Base-by-base conservation (phyloP, 2,888 invertebrate genomes). In the Cephus nigrinus region DNA sequence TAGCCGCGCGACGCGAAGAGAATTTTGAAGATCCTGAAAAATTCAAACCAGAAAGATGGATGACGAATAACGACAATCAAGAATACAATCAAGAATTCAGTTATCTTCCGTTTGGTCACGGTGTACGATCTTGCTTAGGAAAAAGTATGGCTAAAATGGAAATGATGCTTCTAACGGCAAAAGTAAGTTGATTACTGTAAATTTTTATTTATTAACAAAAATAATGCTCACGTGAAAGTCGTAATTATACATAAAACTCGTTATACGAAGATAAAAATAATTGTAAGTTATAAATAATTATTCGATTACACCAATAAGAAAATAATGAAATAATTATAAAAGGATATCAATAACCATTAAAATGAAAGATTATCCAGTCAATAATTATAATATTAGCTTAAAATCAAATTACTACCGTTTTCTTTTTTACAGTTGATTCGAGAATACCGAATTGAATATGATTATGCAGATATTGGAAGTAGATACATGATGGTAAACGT, bases 41-140 rank as follows among this genome's bases (percentile, higher is more conserved):
- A 79, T 95, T 94, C 84, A 90, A 92, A 80, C 95, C 95, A 0
- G 95, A 95, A 82, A 92, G 95, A 78, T 95, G 95, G 95, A 84
- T 94, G 30, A 89, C 89, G 30, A 55, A 55, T 55, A 76, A 87
- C 0, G 92, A 93, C 15, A 81, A 90, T 0, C 88, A 84, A 15
- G 80, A 91, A 34, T 91, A 93, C 23, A 91, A 92, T 79, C 93
- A 93, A 77, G 90, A 92, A 0, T 94, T 94, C 84, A 94, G 94
- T 34, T 94, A 93, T 1, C 92, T 95, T 81, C 95, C 95, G 0
- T 95, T 94, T 85, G 95, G 95, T 0, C 93, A 93, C 84, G 95
- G 95, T 4, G 91, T 93, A 1, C 93, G 94, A 79, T 93, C 94
- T 77, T 95, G 95, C 81, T 84, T 95, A 36, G 95, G 94, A 0